Conservation (phyloP, 1,140 invertebrate genomes). For the Nebria ingens region DNA sequence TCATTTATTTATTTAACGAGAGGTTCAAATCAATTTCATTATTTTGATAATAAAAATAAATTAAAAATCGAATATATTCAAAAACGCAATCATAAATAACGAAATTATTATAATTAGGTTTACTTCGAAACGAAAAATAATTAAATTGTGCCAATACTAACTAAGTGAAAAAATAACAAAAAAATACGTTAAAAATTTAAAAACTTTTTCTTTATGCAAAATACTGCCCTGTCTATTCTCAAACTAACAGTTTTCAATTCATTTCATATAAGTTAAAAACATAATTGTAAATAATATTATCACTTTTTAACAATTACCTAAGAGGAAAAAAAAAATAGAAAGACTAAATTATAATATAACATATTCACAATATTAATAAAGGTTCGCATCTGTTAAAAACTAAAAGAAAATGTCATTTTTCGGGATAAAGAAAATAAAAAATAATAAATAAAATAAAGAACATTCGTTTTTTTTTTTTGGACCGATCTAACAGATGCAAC, state of each 20-base stretch:
- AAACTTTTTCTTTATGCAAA: conserved; percentile 1
- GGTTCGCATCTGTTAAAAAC: background rate
- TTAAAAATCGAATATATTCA: no score
- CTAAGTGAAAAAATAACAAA: background rate
- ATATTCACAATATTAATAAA: background rate
- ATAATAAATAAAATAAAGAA: background rate
- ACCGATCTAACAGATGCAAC: no score
- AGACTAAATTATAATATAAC: no score
- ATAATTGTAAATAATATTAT: conserved; percentile 10
- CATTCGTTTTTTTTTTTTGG: no score
- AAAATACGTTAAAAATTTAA: background rate
- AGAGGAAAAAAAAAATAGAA: background rate
- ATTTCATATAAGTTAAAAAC: conserved; percentile 6
- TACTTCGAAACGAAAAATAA: background rate
- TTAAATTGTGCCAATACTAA: conserved; percentile 7
- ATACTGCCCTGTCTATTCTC: background rate
- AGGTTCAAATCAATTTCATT: no score
- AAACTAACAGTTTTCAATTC: background rate
- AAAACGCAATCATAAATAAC: no score
- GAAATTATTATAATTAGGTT: background rate
- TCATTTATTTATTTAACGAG: no score
- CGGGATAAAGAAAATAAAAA: conserved; percentile 1
- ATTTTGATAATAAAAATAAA: no score
- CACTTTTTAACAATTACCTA: conserved; percentile 6
- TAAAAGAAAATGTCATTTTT: no score